Evolutionary conservation across 2,113 vertebrate species (phyloP), one percentile per base, ranked within the genome.

Genomic region (Chloropsis hardwickii): DNA sequence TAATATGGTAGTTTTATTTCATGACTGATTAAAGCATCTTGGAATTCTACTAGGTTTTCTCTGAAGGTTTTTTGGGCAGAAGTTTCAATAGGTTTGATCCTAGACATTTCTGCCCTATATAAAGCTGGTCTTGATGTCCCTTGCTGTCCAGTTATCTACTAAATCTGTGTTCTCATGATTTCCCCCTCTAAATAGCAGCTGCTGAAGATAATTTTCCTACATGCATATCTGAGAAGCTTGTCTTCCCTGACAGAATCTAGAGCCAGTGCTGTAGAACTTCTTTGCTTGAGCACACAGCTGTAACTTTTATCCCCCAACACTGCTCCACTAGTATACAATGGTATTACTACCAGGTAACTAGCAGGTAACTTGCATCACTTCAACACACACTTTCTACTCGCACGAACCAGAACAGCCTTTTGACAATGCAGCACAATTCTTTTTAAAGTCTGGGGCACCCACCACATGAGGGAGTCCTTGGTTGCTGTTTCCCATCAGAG

Each of bases 381-480:
- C 37, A 51, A 9, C 20, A 20, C 2, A 5, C 5, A 10, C 22
- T 40, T 16, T 23, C 48, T 7, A 10, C n/a, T 12, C 0, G 0
- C 1, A 1, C 4, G 22, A 94, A 28, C 12, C 11, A 13, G 3
- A 61, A n/a, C 17, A 20, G 12, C 5, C 23, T 31, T 20, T 18
- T 35, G 11, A 17, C 22, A 24, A 5, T 0, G 14, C 21, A 1
- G 39, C 8, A 47, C 1, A 6, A 54, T 2, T 25, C 16, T 58
- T 57, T 2, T 10, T 21, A 3, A 72, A 61, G 37, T 33, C 5
- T 60, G n/a, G 18, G 33, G 60, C 66, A 93, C 82, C 79, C 56
- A 42, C 90, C 95, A 94, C 95, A 94, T 22, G 85, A 95, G 95
- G 96, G 95, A 96, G 95, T 50, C 79, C 92, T 97, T 71, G 77